Base-by-base conservation (phyloP, 2,888 invertebrate genomes). In the Ctena decussata region DNA sequence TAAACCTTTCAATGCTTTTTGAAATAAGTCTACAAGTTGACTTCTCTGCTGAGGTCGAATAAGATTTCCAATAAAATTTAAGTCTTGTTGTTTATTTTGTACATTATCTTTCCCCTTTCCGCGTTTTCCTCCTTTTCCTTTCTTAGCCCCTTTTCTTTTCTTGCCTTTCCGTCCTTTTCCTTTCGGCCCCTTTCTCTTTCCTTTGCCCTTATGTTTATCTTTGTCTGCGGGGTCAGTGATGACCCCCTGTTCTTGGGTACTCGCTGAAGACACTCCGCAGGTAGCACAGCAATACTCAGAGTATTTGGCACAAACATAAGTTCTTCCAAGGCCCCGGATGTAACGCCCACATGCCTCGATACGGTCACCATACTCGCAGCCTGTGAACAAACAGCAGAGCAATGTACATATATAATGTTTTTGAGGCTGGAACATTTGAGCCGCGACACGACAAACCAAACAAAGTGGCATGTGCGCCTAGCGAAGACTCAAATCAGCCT, bases 291-390 rank as follows among this genome's bases (percentile, higher is more conserved):
- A 88, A 32, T 85, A 85, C 8, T 69, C 39, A 21, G 35, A 69
- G 80, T 88, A 88, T n/a, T 76, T 73, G 5, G 60, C 32, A 37
- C 88, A 84, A n/a, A 88, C 82, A 49, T 70, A 32, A 0, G 57
- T 46, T 30, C 39, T 24, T 3, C 88, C 88, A 6, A 86, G 77
- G 11, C 79, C 74, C 1, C 77, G 70, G 27, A 81, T 44, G 32
- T 85, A 86, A 18, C 84, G 49, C 24, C 89, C 81, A 81, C 92
- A 92, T 3, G 89, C 88, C 35, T 89, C 69, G 15, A 90, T 92
- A 70, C 91, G 73, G 78, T 94, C 93, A 0, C 94, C 94, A 70
- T 91, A 94, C 41, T 93, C 91, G 79, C 93, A 94, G 11, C 89
- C 93, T 94, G 79, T 0, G 82, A 84, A 41, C 49, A 46, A 46